A percentile compares a stretch with the other conserved stretches of the same genome.
Evolutionary conservation across 2,113 vertebrate species (phyloP).

Genomic region (Scomber japonicus): DNA sequence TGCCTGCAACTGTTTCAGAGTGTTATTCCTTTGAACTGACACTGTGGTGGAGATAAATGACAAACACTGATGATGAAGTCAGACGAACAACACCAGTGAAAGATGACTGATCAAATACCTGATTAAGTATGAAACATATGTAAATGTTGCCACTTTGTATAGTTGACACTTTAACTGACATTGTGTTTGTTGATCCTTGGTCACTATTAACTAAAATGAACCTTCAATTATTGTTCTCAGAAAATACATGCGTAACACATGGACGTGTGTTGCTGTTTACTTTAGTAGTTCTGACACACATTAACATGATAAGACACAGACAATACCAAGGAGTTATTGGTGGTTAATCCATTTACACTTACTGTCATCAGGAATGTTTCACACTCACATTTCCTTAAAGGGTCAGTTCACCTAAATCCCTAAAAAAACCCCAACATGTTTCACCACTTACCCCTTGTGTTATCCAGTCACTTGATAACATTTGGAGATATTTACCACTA

Average conservation of each 20-base stretch:
- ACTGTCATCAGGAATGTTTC: no score
- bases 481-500: background rate
- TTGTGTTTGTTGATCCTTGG: background rate
- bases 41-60: conserved; percentile 7
- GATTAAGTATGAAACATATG: conserved; percentile 22
- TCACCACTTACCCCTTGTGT: no score
- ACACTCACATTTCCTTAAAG: no score
- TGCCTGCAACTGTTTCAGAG: conserved; percentile 46
- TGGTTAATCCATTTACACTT: background rate
- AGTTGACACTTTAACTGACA: background rate
- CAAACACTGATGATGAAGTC: conserved; percentile 30
- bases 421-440: no score
- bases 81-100: background rate
- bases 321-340: background rate
- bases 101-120: conserved; percentile 21
- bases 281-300: background rate
- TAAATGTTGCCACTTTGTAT: background rate
- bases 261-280: background rate
- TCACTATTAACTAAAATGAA: background rate
- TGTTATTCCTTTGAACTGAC: conserved; percentile 42
- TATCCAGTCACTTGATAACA: no score
- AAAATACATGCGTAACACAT: background rate
- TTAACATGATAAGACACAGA: background rate
- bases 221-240: background rate
- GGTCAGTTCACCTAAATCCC: no score